Evolutionary conservation across 2,888 invertebrate genomes (phyloP).

Genomic region (Bhutanitis thaidina): DNA sequence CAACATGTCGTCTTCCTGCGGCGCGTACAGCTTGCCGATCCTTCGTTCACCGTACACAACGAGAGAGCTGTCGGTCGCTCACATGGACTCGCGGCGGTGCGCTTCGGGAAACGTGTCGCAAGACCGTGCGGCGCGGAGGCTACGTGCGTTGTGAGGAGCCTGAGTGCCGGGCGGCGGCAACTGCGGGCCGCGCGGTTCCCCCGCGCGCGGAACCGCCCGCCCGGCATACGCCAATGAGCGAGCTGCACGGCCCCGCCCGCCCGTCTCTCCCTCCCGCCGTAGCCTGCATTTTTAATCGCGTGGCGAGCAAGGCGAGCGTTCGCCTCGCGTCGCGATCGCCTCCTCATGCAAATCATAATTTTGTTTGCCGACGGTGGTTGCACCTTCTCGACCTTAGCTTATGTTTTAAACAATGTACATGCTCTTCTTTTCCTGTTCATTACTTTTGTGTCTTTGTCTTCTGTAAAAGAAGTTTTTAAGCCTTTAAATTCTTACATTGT

Average conservation of each 20-base stretch:
- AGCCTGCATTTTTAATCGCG: slow-evolving; percentile 77
- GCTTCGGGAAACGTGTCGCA: slow-evolving; percentile 57
- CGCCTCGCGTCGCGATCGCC: slow-evolving; percentile 48
- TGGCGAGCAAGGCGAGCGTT: slow-evolving; percentile 66
- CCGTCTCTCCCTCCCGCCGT: slow-evolving; percentile 58
- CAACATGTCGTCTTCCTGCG: slow-evolving; percentile 91
- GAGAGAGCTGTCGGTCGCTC: slow-evolving; percentile 72
- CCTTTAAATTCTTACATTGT: not conserved
- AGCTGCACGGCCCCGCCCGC: slow-evolving; percentile 56
- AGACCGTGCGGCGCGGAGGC: slow-evolving; percentile 73
- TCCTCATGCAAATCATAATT: slow-evolving; percentile 72
- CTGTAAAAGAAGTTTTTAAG: not conserved
- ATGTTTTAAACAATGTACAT: slow-evolving; percentile 51
- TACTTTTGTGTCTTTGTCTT: slow-evolving; percentile 24
- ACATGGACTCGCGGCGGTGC: slow-evolving; percentile 75
- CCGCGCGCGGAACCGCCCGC: slow-evolving; percentile 39
- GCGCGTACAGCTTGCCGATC: slow-evolving; percentile 90
- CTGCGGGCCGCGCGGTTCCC: slow-evolving; percentile 39
- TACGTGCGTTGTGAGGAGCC: slow-evolving; percentile 71
- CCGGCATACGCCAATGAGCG: slow-evolving; percentile 40
- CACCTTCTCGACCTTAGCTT: slow-evolving; percentile 57
- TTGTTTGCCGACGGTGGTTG: slow-evolving; percentile 74
- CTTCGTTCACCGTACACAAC: slow-evolving; percentile 74
- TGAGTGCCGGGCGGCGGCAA: slow-evolving; percentile 62
- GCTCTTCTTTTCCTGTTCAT: slow-evolving; percentile 23